Base-by-base conservation (phyloP, 2,113 vertebrate genomes). In the Nansenia antarctica region DNA sequence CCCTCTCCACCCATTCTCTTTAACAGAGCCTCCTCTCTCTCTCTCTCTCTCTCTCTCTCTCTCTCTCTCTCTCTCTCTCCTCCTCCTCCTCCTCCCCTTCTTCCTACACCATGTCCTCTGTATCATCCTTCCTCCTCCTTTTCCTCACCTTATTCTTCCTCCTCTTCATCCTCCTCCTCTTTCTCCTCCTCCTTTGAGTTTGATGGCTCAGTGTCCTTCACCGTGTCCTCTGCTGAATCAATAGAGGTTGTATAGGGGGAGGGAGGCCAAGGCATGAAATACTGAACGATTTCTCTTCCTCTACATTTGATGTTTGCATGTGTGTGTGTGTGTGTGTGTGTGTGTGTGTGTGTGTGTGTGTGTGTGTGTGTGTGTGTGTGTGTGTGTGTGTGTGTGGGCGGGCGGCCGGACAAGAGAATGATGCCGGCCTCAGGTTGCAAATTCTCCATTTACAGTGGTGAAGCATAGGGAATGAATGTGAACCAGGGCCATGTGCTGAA, bases 211-310 rank as follows among this genome's bases (percentile, higher is more conserved):
- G 20, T 67, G 77, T 86, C 82, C 78, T 85, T 86, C 72, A 81
- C 78, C 67, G 81, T 74, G 66, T 65, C 67, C 83, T 74, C 74
- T 77, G 64, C 75, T 39, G 34, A 69, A 87, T 88, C 83, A 85
- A 86, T 86, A 87, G 58, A 70, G 70, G 69, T 57, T 72, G 49
- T 22, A 9, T 8, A 24, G 20, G 27, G 54, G 26, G 59, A 58
- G 63, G 3, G 35, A 79, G 77, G 67, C 71, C 72, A 67, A 73
- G 35, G 76, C 66, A 74, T 59, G 61, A 60, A 24, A 15, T 75
- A 72, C 66, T 72, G 68, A 76, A 45, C 58, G 55, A 79, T 77
- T 76, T 69, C 71, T 68, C 35, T 74, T 73, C n/a, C n/a, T n/a
- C n/a, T 76, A 32, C 63, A 26, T 31, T 54, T 15, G 20, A 3